Evolutionary conservation across 1,140 invertebrate species (phyloP).

Genomic region (Lepidurus couesii): DNA sequence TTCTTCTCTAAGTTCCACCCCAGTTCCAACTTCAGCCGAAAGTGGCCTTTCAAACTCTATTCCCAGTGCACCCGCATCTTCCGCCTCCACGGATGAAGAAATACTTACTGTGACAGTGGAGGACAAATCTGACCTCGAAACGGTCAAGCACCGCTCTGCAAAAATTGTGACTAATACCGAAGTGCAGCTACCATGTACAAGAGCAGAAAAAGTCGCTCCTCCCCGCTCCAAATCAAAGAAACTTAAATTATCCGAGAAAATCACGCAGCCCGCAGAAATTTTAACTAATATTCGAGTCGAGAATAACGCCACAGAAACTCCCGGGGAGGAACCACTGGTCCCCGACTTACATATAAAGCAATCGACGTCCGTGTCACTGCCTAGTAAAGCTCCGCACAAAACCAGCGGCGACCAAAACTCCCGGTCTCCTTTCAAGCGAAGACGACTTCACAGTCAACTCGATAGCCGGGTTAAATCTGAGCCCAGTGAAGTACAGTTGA

Average conservation of each 20-base stretch:
- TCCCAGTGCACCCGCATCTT: constrained; percentile 30
- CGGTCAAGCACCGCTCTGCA: neutral
- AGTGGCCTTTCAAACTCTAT: neutral
- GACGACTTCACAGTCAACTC: neutral
- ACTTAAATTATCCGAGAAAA: neutral
- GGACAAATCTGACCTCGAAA: neutral
- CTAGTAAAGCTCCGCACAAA: neutral
- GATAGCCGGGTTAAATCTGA: neutral
- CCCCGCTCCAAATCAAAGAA: neutral
- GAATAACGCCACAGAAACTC: neutral
- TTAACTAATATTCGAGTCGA: neutral
- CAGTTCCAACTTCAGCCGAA: constrained; percentile 35
- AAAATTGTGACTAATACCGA: neutral
- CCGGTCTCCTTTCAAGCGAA: neutral
- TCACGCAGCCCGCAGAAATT: neutral
- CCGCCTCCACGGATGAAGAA: neutral
- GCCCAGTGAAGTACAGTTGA: constrained; percentile 3
- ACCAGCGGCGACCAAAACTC: neutral
- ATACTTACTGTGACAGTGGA: neutral
- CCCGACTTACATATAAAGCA: neutral
- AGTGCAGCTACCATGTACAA: neutral
- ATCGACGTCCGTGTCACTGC: neutral
- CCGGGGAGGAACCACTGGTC: neutral
- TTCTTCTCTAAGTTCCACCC: constrained; percentile 34
- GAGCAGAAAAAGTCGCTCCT: neutral